Base-by-base conservation (phyloP, 1,140 invertebrate genomes). In the Orchesella cincta region DNA sequence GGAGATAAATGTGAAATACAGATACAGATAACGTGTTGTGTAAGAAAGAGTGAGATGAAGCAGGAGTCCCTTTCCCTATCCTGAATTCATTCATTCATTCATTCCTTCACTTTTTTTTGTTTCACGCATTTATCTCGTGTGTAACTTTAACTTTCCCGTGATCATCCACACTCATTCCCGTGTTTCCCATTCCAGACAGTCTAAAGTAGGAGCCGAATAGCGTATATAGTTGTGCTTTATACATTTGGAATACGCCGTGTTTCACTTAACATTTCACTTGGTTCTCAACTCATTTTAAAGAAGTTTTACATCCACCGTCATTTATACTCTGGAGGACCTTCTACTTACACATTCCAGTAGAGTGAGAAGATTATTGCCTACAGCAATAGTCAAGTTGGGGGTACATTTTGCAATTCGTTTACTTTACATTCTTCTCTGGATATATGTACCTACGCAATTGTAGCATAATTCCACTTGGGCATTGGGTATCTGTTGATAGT, bases 121-220 rank as follows among this genome's bases (percentile, higher is more conserved):
- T 67, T 5, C 8, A 67, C 39, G 39, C 20, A 46, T 46, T 46
- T 46, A 46, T 46, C 39, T 46, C 8, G 8, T 46, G 20, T 46
- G 39, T 46, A 20, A 46, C 20, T 8, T 8, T 46, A 20, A 46
- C n/a, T n/a, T 8, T 46, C 39, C 39, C 8, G 39, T 46, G 39
- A 46, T 46, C 39, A 46, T 46, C 39, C 8, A 12, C 39, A 67
- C 62, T 33, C 62, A 67, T 67, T 67, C 62, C 62, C 62, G 62
- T 67, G 62, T 67, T 33, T 33, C 62, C 62, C 62, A 67, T 67
- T 67, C 33, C n/a, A n/a, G n/a, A n/a, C n/a, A n/a, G n/a, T n/a
- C n/a, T n/a, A n/a, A n/a, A n/a, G n/a, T n/a, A n/a, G n/a, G n/a
- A n/a, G n/a, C n/a, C n/a, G n/a, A n/a, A n/a, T n/a, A n/a, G n/a